A percentile compares a stretch with the other conserved stretches of the same genome.
phyloP scores from a whole-genome alignment of 2,797 vertebrate genomes.

The Cyclopterus lumpus region DNA sequence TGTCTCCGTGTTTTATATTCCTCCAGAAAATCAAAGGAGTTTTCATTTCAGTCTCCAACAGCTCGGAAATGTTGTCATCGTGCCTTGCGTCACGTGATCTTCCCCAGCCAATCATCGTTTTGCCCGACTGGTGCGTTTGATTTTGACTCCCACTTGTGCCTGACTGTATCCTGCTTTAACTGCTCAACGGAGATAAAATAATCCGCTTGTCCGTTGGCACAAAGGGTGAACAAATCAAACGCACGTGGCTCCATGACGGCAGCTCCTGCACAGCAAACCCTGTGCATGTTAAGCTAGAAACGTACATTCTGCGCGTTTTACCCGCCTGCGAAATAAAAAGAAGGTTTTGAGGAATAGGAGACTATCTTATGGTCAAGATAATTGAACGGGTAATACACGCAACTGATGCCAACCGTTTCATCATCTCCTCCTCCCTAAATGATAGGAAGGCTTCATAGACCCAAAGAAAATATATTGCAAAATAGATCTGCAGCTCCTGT shows the following conservation, averaged over 20 bases:
- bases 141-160: background rate
- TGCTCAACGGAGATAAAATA: fast-evolving
- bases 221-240: conserved; percentile 23
- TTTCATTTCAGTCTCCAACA: background rate
- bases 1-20: background rate
- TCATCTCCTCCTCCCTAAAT: conserved; percentile 42
- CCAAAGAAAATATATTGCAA: conserved; percentile 41
- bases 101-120: conserved; percentile 59
- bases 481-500: conserved; percentile 13
- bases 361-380: background rate
- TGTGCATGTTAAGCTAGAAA: conserved; percentile 15
- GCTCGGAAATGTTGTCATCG: background rate
- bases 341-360: background rate
- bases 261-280: conserved; percentile 12
- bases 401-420: conserved; percentile 31
- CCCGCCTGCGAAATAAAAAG: background rate
- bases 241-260: conserved; percentile 16
- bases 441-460: conserved; percentile 39
- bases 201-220: background rate
- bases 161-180: fast-evolving
- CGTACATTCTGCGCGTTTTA: background rate
- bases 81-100: conserved; percentile 41
- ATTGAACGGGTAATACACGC: background rate
- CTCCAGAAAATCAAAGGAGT: background rate
- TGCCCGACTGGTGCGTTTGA: conserved; percentile 59